Evolutionary conservation across 2,113 vertebrate genomes (phyloP).

Genomic region (Megaceryle torquata): DNA sequence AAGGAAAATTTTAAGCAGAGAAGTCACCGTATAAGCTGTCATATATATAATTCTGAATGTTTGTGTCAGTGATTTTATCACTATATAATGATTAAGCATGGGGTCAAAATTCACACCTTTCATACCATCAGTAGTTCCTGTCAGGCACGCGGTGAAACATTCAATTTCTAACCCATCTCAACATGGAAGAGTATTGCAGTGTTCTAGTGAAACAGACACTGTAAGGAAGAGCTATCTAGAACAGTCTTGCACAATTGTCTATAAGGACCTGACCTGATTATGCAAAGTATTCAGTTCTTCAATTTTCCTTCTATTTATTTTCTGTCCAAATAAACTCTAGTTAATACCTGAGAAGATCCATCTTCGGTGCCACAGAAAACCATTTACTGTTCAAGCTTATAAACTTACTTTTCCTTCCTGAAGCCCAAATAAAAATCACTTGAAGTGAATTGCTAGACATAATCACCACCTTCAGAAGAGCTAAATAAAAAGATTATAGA

Average conservation of each 20-base stretch:
- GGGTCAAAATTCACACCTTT: neutral
- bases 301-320: neutral
- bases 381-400: neutral
- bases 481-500: neutral
- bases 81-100: neutral
- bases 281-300: neutral
- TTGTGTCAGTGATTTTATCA: neutral
- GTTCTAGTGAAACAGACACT: neutral
- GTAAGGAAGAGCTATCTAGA: neutral
- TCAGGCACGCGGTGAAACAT: neutral
- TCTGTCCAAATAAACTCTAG: neutral
- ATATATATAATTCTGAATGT: neutral
- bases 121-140: neutral
- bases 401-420: neutral
- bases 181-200: neutral
- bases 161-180: neutral
- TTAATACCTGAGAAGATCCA: neutral
- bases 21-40: neutral
- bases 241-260: neutral
- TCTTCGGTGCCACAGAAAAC: neutral
- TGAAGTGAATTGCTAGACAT: neutral
- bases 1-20: neutral
- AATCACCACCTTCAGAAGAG: neutral
- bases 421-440: neutral
- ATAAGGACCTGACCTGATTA: neutral